Conservation (phyloP, 2,888 invertebrate species). For the Nycteola revayana region DNA sequence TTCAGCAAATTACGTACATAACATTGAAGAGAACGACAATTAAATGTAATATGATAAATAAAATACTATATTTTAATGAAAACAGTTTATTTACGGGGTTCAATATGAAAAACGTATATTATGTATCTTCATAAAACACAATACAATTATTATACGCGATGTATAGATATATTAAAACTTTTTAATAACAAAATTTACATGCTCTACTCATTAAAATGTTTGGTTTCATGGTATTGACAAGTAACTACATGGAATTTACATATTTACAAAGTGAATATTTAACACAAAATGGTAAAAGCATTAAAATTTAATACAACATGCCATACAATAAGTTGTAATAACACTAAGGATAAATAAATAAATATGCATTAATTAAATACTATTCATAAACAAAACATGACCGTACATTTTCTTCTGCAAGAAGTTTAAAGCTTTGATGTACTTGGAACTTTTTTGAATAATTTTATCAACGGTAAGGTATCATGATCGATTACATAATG, state of each 20-base stretch:
- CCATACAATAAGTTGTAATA: conserved; percentile 22
- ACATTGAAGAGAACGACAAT: neutral
- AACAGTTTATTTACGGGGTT: conserved; percentile 77
- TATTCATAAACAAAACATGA: conserved; percentile 32
- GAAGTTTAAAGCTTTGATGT: conserved; percentile 43
- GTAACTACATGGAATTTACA: conserved; percentile 77
- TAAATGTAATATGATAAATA: conserved; percentile 2
- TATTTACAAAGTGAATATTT: conserved; percentile 68
- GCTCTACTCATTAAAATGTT: conserved; percentile 74
- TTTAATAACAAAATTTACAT: conserved; percentile 75
- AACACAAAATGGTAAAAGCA: conserved; percentile 68
- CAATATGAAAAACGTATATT: conserved; percentile 64
- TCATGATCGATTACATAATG: too few species aligned
- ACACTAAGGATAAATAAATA: conserved; percentile 65
- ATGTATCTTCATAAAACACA: conserved; percentile 65
- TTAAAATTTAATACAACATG: conserved; percentile 43
- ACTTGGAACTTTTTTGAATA: conserved; percentile 20
- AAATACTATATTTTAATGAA: conserved; percentile 50
- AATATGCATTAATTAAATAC: conserved; percentile 47
- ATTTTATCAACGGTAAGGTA: conserved; percentile 15
- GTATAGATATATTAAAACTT: conserved; percentile 57
- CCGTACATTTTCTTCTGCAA: conserved; percentile 35
- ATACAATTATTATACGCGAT: conserved; percentile 54
- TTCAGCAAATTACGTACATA: conserved; percentile 42
- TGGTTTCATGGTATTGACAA: conserved; percentile 78